Base-by-base conservation (phyloP, 2,113 vertebrate species). In the Sakesphorus luctuosus region DNA sequence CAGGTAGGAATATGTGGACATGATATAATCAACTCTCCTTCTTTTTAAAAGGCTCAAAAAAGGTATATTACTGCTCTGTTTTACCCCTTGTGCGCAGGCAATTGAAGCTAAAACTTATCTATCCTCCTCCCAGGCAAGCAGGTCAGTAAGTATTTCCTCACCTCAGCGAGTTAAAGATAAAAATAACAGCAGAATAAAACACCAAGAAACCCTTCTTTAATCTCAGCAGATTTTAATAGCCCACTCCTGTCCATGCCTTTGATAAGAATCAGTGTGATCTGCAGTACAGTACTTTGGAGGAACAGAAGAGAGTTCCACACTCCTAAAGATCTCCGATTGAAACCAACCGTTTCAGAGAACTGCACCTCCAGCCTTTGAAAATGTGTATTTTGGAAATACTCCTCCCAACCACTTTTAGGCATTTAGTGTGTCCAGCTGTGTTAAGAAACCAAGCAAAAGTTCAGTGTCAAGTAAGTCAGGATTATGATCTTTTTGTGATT, bases 401-500 rank as follows among this genome's bases (percentile, higher is more conserved):
- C 71, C 86, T 89, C 78, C 84, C 77, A 80, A 59, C 26, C 7
- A 15, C 50, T 93, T 93, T 58, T 18, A 80, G 33, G 35, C 53
- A 72, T 84, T 92, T 84, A 68, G 38, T 25, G 46, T 13, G n/a
- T 61, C 93, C 93, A 91, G 84, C 55, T 95, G 72, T 10, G 65
- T 75, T 79, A 17, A 91, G 79, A 89, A 95, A 93, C 33, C 62
- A 72, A 76, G 87, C 77, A 94, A 47, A 82, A 94, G 76, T 82
- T 95, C 72, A 87, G 46, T 17, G 84, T 91, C 89, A 87, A 94
- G 67, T 66, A 90, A 84, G 67, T 74, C 38, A 86, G 95, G 53
- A 89, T 93, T 91, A 93, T 92, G 88, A 76, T 86, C 67, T 89
- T 52, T 62, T 66, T 79, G 79, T 94, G 74, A 97, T 92, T 92